Evolutionary conservation across 2,888 invertebrate species (phyloP).

Genomic region (Dryobota labecula): DNA sequence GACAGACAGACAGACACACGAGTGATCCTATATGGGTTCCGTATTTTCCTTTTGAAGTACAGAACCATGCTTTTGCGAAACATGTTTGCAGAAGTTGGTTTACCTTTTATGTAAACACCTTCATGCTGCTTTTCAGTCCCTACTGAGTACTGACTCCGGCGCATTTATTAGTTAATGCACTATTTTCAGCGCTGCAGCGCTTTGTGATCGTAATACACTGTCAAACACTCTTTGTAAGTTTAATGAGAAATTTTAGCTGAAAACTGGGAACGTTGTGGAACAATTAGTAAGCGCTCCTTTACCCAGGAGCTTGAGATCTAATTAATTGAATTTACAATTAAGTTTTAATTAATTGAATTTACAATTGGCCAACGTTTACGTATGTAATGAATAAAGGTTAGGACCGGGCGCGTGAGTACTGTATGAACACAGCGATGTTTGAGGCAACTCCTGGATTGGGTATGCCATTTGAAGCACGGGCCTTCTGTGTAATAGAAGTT

Average conservation of each 20-base stretch:
- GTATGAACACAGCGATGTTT: too few relatives aligned
- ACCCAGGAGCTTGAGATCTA: constrained; percentile 10
- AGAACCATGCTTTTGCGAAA: neutral
- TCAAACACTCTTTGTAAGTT: constrained; percentile 51
- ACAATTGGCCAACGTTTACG: constrained; percentile 33
- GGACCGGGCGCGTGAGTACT: neutral
- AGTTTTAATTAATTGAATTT: constrained; percentile 40
- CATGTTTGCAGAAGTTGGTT: neutral
- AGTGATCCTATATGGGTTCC: too few relatives aligned
- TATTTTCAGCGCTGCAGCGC: constrained; percentile 36
- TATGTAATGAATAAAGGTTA: constrained; percentile 8
- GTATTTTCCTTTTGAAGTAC: too few relatives aligned
- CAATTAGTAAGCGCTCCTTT: constrained; percentile 31
- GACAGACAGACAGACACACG: too few relatives aligned
- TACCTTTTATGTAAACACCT: constrained; percentile 3
- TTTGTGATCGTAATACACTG: constrained; percentile 44
- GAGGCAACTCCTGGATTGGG: too few relatives aligned
- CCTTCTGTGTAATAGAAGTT: too few relatives aligned
- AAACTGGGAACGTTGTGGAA: constrained; percentile 37
- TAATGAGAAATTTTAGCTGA: constrained; percentile 49
- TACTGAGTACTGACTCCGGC: constrained; percentile 18
- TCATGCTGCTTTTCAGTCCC: neutral
- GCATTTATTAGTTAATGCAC: constrained; percentile 38
- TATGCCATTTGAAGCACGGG: too few relatives aligned
- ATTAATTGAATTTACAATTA: constrained; percentile 48